Percentiles rank a stretch among this genome's conserved stretches.
phyloP scores from a whole-genome alignment of 2,797 vertebrate species.

The Eremophila alpestris region DNA sequence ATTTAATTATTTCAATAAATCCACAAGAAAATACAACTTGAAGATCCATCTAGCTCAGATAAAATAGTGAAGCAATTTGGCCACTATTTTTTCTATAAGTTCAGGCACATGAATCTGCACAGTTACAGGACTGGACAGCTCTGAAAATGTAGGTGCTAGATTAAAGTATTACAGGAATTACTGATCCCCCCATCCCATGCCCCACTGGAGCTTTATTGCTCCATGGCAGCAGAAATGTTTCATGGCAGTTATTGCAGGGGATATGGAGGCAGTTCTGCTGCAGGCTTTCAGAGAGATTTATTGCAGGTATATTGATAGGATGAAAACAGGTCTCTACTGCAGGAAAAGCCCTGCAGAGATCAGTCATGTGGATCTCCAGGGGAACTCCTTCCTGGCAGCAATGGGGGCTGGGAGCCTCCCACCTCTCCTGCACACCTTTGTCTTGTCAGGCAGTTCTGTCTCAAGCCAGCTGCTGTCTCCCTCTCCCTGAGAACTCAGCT shows the following conservation, averaged over 20 bases:
- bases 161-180: not conserved
- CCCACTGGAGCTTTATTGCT: not conserved
- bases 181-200: accelerated
- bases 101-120: not conserved
- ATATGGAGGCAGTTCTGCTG: not conserved
- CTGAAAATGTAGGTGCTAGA: not conserved
- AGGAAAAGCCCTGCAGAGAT: slow-evolving; percentile 2
- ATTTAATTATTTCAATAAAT: slow-evolving; percentile 16
- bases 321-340: not conserved
- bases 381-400: not conserved
- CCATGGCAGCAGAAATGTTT: not conserved
- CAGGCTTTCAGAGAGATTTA: not conserved
- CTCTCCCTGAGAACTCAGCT: not conserved
- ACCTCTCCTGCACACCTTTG: not conserved
- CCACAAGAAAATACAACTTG: not conserved
- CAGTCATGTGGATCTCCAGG: not conserved
- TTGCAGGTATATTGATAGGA: not conserved
- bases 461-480: not conserved
- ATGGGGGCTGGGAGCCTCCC: not conserved
- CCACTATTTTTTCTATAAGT: not conserved
- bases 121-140: not conserved
- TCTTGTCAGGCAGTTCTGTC: not conserved
- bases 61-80: not conserved
- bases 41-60: not conserved
- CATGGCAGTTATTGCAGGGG: not conserved